A percentile compares a stretch with the other conserved stretches of the same genome.
Evolutionary conservation across 1,140 invertebrate species (phyloP).

Genomic region (Liolophura sinensis): DNA sequence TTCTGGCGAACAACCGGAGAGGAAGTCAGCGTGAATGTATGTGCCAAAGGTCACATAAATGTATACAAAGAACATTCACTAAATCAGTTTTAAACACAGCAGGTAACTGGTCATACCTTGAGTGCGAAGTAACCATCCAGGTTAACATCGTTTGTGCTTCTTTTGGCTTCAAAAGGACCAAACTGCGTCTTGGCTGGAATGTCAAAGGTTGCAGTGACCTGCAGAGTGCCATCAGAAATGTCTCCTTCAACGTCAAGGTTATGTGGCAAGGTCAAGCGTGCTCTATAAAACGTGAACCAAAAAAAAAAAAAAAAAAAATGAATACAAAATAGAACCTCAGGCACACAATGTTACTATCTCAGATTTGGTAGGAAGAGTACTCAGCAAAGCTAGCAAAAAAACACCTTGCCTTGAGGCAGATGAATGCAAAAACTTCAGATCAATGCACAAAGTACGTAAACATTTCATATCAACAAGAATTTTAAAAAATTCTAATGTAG

Average conservation of each 20-base stretch:
- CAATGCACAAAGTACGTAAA: too few species aligned
- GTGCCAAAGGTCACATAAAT: background rate
- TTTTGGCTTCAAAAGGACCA: conserved; percentile 60
- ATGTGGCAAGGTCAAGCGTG: conserved; percentile 57
- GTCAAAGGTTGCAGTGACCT: conserved; percentile 41
- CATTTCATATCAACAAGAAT: too few species aligned
- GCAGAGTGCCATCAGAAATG: conserved; percentile 42
- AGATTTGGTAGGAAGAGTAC: too few species aligned
- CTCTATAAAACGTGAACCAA: conserved; percentile 45
- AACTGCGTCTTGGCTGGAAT: conserved; percentile 58
- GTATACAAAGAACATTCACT: background rate
- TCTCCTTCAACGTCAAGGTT: conserved; percentile 47
- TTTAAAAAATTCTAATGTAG: too few species aligned
- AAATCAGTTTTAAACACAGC: background rate
- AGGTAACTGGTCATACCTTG: conserved; percentile 36
- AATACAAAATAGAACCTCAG: background rate
- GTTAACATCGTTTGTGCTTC: conserved; percentile 48
- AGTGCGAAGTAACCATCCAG: conserved; percentile 54
- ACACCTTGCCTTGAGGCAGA: too few species aligned
- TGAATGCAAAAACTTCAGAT: too few species aligned
- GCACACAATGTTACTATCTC: too few species aligned
- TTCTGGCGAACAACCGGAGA: too few species aligned
- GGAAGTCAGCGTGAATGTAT: background rate
- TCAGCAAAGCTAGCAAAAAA: too few species aligned
- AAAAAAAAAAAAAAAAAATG: background rate